These are phyloP conservation scores for Euwallacea similis DNA, from an alignment of 1,140 invertebrate genomes.

Conservation along the genomic window DNA sequence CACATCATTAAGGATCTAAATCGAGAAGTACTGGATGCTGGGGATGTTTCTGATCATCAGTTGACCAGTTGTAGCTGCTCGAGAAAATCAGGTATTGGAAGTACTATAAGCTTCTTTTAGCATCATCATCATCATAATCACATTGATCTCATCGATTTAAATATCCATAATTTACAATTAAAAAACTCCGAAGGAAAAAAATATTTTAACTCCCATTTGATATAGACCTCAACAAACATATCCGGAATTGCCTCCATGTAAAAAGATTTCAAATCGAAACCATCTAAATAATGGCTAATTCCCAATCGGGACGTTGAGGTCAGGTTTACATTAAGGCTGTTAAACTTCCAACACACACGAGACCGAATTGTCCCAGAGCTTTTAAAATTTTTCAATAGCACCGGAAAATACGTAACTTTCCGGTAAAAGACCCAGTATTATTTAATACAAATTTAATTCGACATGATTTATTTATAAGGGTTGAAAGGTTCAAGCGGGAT, in stretches of 20 bases:
- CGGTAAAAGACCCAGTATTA: conserved; percentile 12
- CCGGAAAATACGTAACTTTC: conserved; percentile 15
- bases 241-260: not conserved
- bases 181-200: too few relatives aligned
- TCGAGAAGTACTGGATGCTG: too few relatives aligned
- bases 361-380: conserved; percentile 24
- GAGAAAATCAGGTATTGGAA: too few relatives aligned
- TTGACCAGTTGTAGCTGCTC: too few relatives aligned
- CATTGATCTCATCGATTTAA: too few relatives aligned
- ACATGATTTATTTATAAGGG: conserved; percentile 9
- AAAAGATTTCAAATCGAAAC: conserved; percentile 11
- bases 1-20: too few relatives aligned
- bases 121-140: too few relatives aligned
- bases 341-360: conserved; percentile 17
- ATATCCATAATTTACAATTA: too few relatives aligned
- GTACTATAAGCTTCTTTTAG: too few relatives aligned
- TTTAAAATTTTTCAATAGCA: conserved; percentile 23
- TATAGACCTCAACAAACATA: too few relatives aligned
- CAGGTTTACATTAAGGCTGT: conserved; percentile 23
- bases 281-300: conserved; percentile 21
- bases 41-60: too few relatives aligned
- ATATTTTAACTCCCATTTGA: too few relatives aligned
- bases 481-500: conserved; percentile 12
- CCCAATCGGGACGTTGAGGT: conserved; percentile 20
- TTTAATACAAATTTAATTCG: conserved; percentile 17